Evolutionary conservation across 1,140 invertebrate genomes (phyloP).

Genomic region (Homarus americanus): DNA sequence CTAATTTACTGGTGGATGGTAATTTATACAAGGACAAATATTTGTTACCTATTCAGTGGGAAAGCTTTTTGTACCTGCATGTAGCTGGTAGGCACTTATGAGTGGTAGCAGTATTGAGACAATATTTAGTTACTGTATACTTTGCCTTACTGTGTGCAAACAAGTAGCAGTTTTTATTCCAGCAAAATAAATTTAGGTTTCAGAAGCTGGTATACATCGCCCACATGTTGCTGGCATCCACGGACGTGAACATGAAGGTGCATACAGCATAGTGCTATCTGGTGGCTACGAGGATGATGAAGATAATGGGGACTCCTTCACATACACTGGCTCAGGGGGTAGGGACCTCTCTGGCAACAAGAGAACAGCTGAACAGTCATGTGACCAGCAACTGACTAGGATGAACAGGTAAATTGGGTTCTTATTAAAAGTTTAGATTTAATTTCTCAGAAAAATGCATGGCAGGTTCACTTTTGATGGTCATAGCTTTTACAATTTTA

Average conservation of each 20-base stretch:
- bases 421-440: too few species aligned
- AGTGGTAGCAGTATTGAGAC: too few species aligned
- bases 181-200: constrained; percentile 78
- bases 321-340: constrained; percentile 82
- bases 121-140: too few species aligned
- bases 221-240: constrained; percentile 92
- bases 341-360: constrained; percentile 83
- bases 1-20: too few species aligned
- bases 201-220: constrained; percentile 89
- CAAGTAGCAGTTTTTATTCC: not conserved
- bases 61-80: too few species aligned
- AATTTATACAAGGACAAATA: too few species aligned
- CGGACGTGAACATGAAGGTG: constrained; percentile 87
- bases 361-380: constrained; percentile 88
- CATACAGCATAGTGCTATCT: constrained; percentile 90
- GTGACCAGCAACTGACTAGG: constrained; percentile 87
- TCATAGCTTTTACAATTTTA: too few species aligned
- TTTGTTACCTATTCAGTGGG: too few species aligned
- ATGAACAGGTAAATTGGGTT: constrained; percentile 87
- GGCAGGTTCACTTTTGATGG: too few species aligned
- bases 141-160: not conserved
- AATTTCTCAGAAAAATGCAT: too few species aligned
- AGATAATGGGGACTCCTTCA: constrained; percentile 90
- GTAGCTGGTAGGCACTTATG: too few species aligned
- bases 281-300: constrained; percentile 93